These are phyloP conservation scores for Drosophila subquinaria DNA, from an alignment of 2,888 invertebrate genomes.

Conservation along the genomic window DNA sequence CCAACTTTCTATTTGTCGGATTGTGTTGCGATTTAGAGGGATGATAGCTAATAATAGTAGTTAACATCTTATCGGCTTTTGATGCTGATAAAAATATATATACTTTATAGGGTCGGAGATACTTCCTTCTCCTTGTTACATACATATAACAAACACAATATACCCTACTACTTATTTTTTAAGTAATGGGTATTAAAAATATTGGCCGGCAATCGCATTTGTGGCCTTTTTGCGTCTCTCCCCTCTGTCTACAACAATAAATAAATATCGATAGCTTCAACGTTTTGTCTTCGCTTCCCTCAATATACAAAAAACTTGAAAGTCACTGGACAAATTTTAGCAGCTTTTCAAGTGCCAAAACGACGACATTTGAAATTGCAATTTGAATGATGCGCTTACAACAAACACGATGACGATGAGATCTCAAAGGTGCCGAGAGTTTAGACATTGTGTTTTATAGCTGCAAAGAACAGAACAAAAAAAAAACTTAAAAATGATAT, in stretches of 20 bases:
- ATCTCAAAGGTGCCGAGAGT: constrained; percentile 25
- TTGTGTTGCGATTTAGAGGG: too few species aligned
- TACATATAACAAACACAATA: too few species aligned
- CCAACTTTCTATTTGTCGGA: too few species aligned
- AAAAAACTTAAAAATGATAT: not conserved
- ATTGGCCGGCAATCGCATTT: constrained; percentile 38
- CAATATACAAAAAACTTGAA: constrained; percentile 44
- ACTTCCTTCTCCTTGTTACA: too few species aligned
- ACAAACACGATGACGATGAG: not conserved
- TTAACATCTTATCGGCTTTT: too few species aligned
- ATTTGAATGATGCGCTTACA: constrained; percentile 46
- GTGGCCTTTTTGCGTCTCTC: constrained; percentile 24
- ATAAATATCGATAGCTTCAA: constrained; percentile 55
- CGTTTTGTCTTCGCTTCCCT: constrained; percentile 39
- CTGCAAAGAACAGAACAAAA: not conserved
- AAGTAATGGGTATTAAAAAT: constrained; percentile 12
- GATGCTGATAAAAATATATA: too few species aligned
- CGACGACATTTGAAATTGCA: constrained; percentile 59
- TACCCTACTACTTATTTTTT: too few species aligned
- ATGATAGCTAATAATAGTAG: too few species aligned
- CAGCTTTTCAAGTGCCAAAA: constrained; percentile 51
- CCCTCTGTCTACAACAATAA: constrained; percentile 25
- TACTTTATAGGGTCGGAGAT: too few species aligned
- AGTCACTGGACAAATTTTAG: constrained; percentile 63
- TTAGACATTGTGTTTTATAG: constrained; percentile 1